phyloP scores from a whole-genome alignment of 2,797 vertebrate species.

The Poeciliopsis gracilis region DNA sequence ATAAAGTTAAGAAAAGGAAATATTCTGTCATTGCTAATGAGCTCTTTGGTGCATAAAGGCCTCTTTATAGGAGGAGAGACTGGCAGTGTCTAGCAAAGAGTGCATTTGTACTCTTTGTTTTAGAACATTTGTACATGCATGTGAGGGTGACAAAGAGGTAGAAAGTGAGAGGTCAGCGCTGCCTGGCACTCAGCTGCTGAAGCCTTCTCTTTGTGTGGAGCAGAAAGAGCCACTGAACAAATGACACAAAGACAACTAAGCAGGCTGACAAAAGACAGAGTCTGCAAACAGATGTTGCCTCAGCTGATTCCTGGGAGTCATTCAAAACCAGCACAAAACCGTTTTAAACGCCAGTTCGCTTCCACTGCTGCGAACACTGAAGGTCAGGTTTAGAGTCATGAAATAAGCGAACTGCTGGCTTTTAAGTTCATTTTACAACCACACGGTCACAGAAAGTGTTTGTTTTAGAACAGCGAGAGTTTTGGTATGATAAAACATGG shows the following conservation, averaged over 20 bases:
- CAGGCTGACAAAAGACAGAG: constrained; percentile 32
- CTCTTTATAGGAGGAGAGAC: constrained; percentile 56
- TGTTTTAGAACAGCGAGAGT: not conserved
- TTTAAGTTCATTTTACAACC: not conserved
- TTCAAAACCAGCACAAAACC: constrained; percentile 7
- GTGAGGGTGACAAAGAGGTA: constrained; percentile 42
- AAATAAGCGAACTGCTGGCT: not conserved
- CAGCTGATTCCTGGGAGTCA: constrained; percentile 33
- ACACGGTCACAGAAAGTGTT: not conserved
- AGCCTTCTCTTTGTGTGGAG: constrained; percentile 40
- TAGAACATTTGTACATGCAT: constrained; percentile 42
- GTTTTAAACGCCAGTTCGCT: not conserved
- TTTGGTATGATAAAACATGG: not conserved
- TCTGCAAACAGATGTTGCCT: not conserved
- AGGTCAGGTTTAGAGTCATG: not conserved
- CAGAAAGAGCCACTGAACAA: constrained; percentile 16
- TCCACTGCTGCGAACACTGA: not conserved
- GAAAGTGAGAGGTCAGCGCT: constrained; percentile 58
- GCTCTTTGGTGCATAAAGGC: constrained; percentile 46
- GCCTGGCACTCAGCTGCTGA: constrained; percentile 65
- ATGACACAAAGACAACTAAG: constrained; percentile 35
- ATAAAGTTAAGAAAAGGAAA: not conserved
- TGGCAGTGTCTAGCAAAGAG: constrained; percentile 52
- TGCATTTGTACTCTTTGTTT: constrained; percentile 40
- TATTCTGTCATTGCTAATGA: constrained; percentile 11